Base-by-base conservation (phyloP, 2,797 vertebrate genomes). In the Sebastolobus altivelis region DNA sequence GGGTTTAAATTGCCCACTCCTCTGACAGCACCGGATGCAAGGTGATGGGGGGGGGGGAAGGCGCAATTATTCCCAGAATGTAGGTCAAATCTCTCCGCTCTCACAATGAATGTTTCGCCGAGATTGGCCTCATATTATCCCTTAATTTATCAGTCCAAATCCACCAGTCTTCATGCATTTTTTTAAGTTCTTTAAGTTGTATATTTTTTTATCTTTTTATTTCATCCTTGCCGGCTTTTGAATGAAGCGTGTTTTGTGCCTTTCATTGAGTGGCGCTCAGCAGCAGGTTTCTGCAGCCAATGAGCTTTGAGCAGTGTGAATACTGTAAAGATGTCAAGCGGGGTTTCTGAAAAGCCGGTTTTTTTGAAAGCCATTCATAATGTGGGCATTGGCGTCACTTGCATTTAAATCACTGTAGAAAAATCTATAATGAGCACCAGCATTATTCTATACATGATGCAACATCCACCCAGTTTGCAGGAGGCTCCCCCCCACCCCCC, bases 1-100 rank as follows among this genome's bases (percentile, higher is more conserved):
- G 31, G 56, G 63, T 85, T 87, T 85, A 74, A 86, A 87, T 78
- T 80, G 49, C 77, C 70, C 77, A 61, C 79, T 85, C 38, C 72
- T 72, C 63, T 90, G 79, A 89, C 86, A 88, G 80, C 66, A 74
- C 87, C 77, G 83, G 87, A 86, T 88, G 77, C 66, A 75, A 86
- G 74, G 68, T 80, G 81, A 65, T 77, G 87, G 85, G 81, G 80
- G 25, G 80, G 25, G 25, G 85, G 84, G 68, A 58, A 78, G 88
- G 81, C 20, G 58, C 40, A 76, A 4, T 75, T 66, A 62, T 63
- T 63, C 58, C 1, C 59, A 62, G 75, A 91, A 94, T 87, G 86
- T 93, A 85, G 92, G 88, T 92, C 91, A 93, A 31, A 85, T 80
- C 49, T 78, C 20, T 46, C 25, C 6, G 3, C 35, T 29, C 6